Base-by-base conservation (phyloP, 2,888 invertebrate genomes). In the Crioceris asparagi region DNA sequence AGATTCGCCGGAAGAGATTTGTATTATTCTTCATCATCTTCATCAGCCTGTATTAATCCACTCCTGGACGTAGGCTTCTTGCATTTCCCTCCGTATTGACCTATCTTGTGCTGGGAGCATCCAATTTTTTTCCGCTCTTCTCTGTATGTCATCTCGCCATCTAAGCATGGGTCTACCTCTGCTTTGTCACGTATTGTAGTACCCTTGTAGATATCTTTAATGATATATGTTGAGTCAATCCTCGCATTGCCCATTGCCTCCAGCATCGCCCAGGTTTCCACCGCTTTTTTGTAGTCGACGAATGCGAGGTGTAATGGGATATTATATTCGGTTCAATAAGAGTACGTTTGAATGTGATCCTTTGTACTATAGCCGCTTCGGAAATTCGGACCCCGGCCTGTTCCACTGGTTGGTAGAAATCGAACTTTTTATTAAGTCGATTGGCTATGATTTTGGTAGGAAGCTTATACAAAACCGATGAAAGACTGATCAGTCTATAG, bases 381-480 rank as follows among this genome's bases (percentile, higher is more conserved):
- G 12, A 36, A 31, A 8, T 17, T 25, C 8, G 30, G 12, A 3
- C 17, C 7, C n/a, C n/a, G n/a, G n/a, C n/a, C n/a, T n/a, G n/a
- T n/a, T n/a, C n/a, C n/a, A n/a, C n/a, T n/a, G n/a, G n/a, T n/a
- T n/a, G n/a, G n/a, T n/a, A n/a, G n/a, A n/a, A n/a, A n/a, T n/a
- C n/a, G n/a, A n/a, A n/a, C n/a, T n/a, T n/a, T n/a, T n/a, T n/a
- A n/a, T n/a, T n/a, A n/a, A n/a, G n/a, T n/a, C n/a, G n/a, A n/a
- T 36, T 29, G 30, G 31, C 25, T 17, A 36, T 19, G 18, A 31
- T 36, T 23, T 31, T 14, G 3, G 31, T 36, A 21, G 23, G 31
- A 16, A 31, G 31, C 31, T 36, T 36, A 10, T 30, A 36, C 15
- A 36, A 23, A 8, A 14, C n/a, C 14, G 31, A 36, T 14, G 21